A percentile compares a stretch with the other conserved stretches of the same genome.
Conservation (phyloP, 1,140 invertebrate species). For the Bradynema listronoti region DNA sequence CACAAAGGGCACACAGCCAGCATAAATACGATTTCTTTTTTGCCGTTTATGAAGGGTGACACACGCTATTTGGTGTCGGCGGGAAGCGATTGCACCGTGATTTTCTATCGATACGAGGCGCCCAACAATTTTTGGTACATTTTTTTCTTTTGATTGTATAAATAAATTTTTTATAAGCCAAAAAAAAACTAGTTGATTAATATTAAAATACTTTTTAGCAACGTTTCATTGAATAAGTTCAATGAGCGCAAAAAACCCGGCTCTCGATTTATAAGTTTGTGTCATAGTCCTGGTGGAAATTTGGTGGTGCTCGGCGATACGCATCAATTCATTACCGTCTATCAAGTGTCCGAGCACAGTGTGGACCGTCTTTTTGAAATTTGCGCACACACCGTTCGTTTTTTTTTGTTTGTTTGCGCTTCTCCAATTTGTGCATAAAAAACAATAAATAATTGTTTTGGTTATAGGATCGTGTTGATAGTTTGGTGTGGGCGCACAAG, state of each 20-base stretch:
- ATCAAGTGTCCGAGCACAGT: conserved; percentile 71
- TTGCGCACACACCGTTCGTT: conserved; percentile 70
- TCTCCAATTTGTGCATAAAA: too few relatives aligned
- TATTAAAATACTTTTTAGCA: conserved; percentile 14
- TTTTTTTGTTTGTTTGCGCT: too few relatives aligned
- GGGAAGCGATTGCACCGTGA: conserved; percentile 87
- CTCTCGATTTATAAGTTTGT: conserved; percentile 89
- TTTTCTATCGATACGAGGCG: conserved; percentile 74
- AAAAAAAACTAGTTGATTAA: too few relatives aligned
- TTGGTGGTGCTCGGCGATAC: conserved; percentile 87
- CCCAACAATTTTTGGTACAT: too few relatives aligned
- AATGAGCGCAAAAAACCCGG: conserved; percentile 80
- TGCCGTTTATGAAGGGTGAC: conserved; percentile 71
- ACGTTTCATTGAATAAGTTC: conserved; percentile 4
- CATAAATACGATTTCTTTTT: conserved; percentile 78
- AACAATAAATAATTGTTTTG: conserved; percentile 18
- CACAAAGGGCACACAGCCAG: conserved; percentile 76
- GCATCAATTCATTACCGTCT: conserved; percentile 85
- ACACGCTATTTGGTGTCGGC: conserved; percentile 80
- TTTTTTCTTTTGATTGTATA: too few relatives aligned
- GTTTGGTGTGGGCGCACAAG: conserved; percentile 83
- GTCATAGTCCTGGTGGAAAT: conserved; percentile 78
- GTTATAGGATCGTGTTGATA: conserved; percentile 87
- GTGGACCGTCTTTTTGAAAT: conserved; percentile 72
- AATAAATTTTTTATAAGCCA: too few relatives aligned